These are phyloP conservation scores for Tenualosa thibaudeaui DNA, from an alignment of 2,797 vertebrate genomes.

Conservation along the genomic window DNA sequence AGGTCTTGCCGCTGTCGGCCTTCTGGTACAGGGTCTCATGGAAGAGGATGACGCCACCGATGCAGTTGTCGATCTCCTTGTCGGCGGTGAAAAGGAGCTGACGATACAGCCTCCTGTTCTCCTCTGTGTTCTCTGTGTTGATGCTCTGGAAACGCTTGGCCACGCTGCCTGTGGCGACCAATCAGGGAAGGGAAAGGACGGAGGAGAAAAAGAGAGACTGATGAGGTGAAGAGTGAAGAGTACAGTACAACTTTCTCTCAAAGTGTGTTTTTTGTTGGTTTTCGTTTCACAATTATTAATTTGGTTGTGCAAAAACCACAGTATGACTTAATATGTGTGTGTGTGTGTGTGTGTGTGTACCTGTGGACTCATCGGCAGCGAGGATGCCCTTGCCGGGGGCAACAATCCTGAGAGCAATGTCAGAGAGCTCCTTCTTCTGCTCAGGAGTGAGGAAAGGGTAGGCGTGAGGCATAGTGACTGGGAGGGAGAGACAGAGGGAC, in stretches of 20 bases:
- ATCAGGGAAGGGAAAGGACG: background rate
- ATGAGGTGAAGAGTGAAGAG: no score
- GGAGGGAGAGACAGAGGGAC: background rate
- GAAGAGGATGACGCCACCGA: conserved; percentile 92
- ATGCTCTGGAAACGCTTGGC: conserved; percentile 93
- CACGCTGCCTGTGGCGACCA: conserved; percentile 77
- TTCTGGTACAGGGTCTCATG: conserved; percentile 96
- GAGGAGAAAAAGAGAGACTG: background rate
- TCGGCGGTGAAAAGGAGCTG: conserved; percentile 91
- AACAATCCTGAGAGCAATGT: conserved; percentile 86
- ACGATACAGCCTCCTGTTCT: conserved; percentile 92
- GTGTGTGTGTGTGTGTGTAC: conserved; percentile 58
- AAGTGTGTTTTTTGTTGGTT: no score
- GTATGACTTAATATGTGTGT: conserved; percentile 11
- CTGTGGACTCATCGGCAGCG: conserved; percentile 90
- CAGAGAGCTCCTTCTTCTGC: conserved; percentile 92
- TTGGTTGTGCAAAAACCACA: no score
- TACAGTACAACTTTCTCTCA: no score
- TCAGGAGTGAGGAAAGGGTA: conserved; percentile 87
- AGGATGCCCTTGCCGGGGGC: conserved; percentile 89
- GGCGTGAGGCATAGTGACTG: conserved; percentile 83
- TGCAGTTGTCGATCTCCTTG: conserved; percentile 77
- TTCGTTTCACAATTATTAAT: no score
- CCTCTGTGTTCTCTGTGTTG: conserved; percentile 91
- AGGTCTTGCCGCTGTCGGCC: conserved; percentile 79